A percentile compares a stretch with the other conserved stretches of the same genome.
These are phyloP conservation scores for Hemithea aestivaria DNA, from an alignment of 2,888 invertebrate species.

Conservation along the genomic window DNA sequence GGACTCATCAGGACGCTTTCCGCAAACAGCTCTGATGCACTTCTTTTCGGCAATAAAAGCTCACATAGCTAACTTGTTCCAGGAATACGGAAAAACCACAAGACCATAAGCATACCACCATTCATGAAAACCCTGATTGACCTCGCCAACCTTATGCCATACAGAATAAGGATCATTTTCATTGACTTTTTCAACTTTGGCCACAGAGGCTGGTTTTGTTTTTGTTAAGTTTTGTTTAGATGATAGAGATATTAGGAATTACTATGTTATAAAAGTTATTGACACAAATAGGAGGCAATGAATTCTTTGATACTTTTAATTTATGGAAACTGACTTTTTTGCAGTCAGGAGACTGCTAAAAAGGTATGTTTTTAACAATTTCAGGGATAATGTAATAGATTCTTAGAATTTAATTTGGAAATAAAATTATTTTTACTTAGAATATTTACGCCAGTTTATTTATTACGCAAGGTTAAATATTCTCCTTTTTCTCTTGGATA, in stretches of 20 bases:
- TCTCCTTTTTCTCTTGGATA: too few species aligned
- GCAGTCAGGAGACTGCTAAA: too few species aligned
- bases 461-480: too few species aligned
- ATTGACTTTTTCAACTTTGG: slow-evolving; percentile 67
- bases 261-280: too few species aligned
- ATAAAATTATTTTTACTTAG: slow-evolving; percentile 1
- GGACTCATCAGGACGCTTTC: too few species aligned
- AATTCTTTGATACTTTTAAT: neutral
- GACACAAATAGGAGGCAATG: neutral
- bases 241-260: neutral
- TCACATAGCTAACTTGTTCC: slow-evolving; percentile 24
- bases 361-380: too few species aligned
- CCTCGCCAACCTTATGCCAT: slow-evolving; percentile 62
- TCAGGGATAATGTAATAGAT: too few species aligned
- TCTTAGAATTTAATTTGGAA: too few species aligned
- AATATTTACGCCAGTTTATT: too few species aligned
- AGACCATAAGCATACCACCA: slow-evolving; percentile 59
- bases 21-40: too few species aligned
- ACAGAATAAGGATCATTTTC: slow-evolving; percentile 65
- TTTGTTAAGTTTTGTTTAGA: slow-evolving; percentile 46
- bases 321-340: too few species aligned
- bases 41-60: too few species aligned
- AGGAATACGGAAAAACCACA: slow-evolving; percentile 65
- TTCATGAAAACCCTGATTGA: slow-evolving; percentile 60
- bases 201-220: slow-evolving; percentile 71